phyloP scores from a whole-genome alignment of 2,888 invertebrate genomes.

The Hoplodrina blanda region DNA sequence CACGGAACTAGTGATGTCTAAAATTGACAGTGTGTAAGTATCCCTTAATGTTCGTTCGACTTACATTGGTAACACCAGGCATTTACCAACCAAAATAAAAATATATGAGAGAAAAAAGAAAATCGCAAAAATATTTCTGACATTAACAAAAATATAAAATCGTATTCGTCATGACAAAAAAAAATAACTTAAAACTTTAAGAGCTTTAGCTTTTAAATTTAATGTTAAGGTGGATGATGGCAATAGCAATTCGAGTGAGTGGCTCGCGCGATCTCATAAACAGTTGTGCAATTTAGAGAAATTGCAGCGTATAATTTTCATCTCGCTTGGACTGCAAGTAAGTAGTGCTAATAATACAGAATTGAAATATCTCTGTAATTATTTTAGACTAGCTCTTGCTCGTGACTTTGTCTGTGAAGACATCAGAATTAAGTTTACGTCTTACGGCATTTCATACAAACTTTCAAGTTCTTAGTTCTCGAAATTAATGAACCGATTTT shows the following conservation, averaged over 20 bases:
- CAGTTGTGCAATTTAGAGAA: constrained; percentile 15
- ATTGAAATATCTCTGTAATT: constrained; percentile 28
- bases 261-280: constrained; percentile 13
- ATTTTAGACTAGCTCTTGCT: too few relatives aligned
- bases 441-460: too few relatives aligned
- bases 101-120: constrained; percentile 8
- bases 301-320: constrained; percentile 31
- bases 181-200: too few relatives aligned
- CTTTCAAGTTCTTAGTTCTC: too few relatives aligned
- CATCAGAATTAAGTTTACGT: too few relatives aligned
- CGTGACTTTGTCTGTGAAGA: not conserved
- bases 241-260: constrained; percentile 7
- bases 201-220: constrained; percentile 24
- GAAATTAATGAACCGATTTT: too few relatives aligned
- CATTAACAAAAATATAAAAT: constrained; percentile 24
- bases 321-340: constrained; percentile 1
- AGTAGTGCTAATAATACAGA: constrained; percentile 27
- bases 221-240: constrained; percentile 21
- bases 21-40: too few relatives aligned
- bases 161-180: constrained; percentile 13
- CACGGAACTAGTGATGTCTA: too few relatives aligned
- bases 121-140: constrained; percentile 7
- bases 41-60: not conserved
- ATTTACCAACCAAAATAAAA: constrained; percentile 21
- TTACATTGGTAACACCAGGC: not conserved